Evolutionary conservation across 2,797 vertebrate species (phyloP), one percentile per base, ranked within the genome.

Genomic region (Artibeus jamaicensis): DNA sequence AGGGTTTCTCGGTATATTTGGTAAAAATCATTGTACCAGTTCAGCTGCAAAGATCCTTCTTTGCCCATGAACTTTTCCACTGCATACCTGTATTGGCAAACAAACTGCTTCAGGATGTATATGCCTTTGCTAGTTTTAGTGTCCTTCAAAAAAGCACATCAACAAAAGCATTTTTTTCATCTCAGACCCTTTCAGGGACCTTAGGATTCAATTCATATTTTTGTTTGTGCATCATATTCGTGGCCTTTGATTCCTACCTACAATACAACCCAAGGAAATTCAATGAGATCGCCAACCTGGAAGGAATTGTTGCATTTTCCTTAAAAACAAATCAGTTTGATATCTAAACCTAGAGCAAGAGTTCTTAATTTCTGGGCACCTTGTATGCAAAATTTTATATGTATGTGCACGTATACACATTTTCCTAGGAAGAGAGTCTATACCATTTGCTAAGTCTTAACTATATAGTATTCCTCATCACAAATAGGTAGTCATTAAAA

Each of bases 261-360:
- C 26, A 85, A 50, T 70, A 9, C 26, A 85, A 50, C 32, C 16
- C 14, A 24, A 82, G 10, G 76, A 62, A 70, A 81, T 67, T 96
- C 87, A 94, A n/a, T 92, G 55, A 94, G 55, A 96, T 48, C 8
- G 78, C 29, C n/a, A 59, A 34, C 8, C 55, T 86, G 71, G 46
- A 87, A 74, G 6, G 68, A 71, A 15, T 90, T 48, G 92, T 6
- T 88, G 15, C 29, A 91, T 95, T 94, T 96, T 62, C 85, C 74
- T 70, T 79, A 93, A 77, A 95, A 92, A 84, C 19, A 86, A 90
- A 67, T 89, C 44, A 21, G 1, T 74, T 94, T 89, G 65, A 94
- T 62, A 78, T 53, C 62, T 79, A 94, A 78, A 96, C 50, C 21
- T 70, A 89, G 34, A 95, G 48, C 34, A 92, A 91, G 22, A 21